These are phyloP conservation scores for Oreochromis spilurus DNA, from an alignment of 2,113 vertebrate genomes.

Conservation along the genomic window DNA sequence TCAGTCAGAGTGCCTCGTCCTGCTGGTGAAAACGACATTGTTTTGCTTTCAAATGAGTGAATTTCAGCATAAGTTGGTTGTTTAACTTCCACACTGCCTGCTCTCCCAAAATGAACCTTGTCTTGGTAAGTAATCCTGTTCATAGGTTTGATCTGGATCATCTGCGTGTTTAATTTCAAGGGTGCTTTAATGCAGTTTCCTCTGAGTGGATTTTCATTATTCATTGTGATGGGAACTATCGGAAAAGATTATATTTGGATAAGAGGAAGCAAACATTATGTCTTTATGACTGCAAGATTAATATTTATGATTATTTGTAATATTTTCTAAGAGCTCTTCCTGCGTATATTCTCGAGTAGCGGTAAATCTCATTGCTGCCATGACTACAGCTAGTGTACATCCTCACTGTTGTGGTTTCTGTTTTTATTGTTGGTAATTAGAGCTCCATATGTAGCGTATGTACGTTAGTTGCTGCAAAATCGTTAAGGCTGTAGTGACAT, in stretches of 20 bases:
- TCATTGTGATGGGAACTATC: background rate
- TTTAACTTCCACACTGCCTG: background rate
- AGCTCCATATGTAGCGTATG: background rate
- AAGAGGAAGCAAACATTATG: background rate
- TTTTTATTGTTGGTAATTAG: background rate
- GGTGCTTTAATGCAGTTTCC: background rate
- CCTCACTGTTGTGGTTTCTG: background rate
- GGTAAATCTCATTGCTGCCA: background rate
- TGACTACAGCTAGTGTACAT: background rate
- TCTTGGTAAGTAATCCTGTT: constrained; percentile 47
- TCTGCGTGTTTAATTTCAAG: background rate
- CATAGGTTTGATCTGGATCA: background rate
- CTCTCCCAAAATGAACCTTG: constrained; percentile 14
- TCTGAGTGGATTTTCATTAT: background rate
- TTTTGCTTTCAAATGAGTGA: background rate
- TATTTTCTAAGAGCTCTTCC: background rate
- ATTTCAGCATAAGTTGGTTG: background rate
- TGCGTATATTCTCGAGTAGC: background rate
- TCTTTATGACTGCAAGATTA: background rate
- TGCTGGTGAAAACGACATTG: background rate
- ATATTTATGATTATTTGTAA: background rate
- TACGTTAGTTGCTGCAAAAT: background rate
- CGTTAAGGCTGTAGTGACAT: background rate
- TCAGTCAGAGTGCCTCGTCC: background rate
- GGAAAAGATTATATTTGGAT: background rate